Base-by-base conservation (phyloP, 2,888 invertebrate species). In the Andricus quercusramuli region DNA sequence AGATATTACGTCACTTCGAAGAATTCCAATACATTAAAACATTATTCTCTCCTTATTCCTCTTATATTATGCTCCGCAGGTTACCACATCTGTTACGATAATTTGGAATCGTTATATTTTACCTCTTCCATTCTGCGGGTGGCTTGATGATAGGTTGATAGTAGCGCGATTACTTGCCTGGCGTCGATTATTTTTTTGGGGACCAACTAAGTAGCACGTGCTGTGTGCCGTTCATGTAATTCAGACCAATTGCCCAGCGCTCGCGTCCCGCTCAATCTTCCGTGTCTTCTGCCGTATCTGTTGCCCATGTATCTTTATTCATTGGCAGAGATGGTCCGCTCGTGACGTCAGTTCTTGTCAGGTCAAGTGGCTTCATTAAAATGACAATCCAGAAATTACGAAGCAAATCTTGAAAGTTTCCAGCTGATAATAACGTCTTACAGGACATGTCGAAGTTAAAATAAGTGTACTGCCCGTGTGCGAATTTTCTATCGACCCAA, bases 211-310 rank as follows among this genome's bases (percentile, higher is more conserved):
- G 79, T 82, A 87, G 83, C 88, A 85, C 86, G 88, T 87, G 87
- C 88, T 83, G 70, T 82, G 84, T 81, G 85, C 83, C 81, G 79
- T 82, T 82, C 82, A 85, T 85, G 68, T 79, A 89, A 90, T 89
- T 90, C 85, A 85, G 85, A 86, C 86, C 89, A 89, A 89, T 90
- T 90, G 88, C 85, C 86, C 85, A 85, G 88, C 88, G 88, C 88
- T 88, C 88, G 89, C 87, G 85, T 85, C 88, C 86, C 87, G 86
- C 85, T 89, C 87, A 88, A 86, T 89, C 82, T 82, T 80, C 82
- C 77, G 65, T 47, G 67, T 59, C 78, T 80, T 82, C 77, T 68
- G 79, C 64, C 56, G 79, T 77, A 51, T 74, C 29, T 74, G n/a
- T 32, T 51, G 13, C 20, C 44, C 32, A n/a, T 68, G 37, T 62